Conservation (phyloP, 2,113 vertebrate species). For the Triplophysa siluroides region DNA sequence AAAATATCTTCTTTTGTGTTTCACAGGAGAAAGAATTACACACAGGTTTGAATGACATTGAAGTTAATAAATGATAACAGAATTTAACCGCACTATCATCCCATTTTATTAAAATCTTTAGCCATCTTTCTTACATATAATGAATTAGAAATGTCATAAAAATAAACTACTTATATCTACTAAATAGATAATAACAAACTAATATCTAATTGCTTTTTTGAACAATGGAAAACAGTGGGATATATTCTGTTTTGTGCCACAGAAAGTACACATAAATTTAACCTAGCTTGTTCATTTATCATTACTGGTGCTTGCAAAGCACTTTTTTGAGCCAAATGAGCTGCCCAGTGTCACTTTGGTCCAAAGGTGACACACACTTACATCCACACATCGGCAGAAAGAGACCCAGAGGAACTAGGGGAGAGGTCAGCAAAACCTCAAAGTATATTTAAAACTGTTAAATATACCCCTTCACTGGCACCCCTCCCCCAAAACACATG, state of each 20-base stretch:
- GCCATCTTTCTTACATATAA: too few species aligned
- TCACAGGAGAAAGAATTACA: too few species aligned
- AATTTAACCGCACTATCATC: too few species aligned
- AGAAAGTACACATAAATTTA: background rate
- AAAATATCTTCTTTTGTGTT: too few species aligned
- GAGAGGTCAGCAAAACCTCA: background rate
- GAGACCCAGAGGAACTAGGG: background rate
- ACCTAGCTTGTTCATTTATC: slow-evolving; percentile 6
- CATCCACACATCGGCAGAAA: background rate
- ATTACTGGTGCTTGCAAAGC: slow-evolving; percentile 25
- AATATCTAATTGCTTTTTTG: too few species aligned
- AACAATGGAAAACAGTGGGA: background rate
- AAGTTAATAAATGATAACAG: too few species aligned
- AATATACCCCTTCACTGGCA: too few species aligned
- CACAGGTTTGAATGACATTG: too few species aligned
- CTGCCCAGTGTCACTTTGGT: slow-evolving; percentile 21
- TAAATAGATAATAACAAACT: too few species aligned
- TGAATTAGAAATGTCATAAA: too few species aligned
- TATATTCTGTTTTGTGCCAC: background rate
- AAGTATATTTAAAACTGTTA: background rate
- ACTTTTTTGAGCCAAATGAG: slow-evolving; percentile 34
- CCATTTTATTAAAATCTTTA: too few species aligned
- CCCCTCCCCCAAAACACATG: background rate
- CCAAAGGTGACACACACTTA: slow-evolving; percentile 17
- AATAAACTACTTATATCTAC: too few species aligned